Conservation (phyloP, 2,797 vertebrate genomes). For the Bryconaethiops microstoma region DNA sequence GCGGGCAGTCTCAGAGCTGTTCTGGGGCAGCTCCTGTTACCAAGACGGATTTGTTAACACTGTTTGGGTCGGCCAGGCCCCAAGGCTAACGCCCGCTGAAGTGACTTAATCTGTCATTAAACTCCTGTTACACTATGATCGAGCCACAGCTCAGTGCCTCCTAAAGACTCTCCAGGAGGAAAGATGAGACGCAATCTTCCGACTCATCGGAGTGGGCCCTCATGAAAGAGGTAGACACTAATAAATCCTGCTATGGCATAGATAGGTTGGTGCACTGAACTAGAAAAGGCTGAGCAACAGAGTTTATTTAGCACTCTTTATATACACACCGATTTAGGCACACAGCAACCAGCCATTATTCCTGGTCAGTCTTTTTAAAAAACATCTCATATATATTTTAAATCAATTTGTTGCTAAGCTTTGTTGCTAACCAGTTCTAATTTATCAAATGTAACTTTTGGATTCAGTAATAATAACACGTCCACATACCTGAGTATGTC, state of each 20-base stretch:
- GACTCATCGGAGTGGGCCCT: constrained; percentile 70
- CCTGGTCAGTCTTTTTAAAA: background rate
- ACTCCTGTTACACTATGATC: constrained; percentile 81
- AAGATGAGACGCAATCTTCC: constrained; percentile 71
- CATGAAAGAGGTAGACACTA: constrained; percentile 51
- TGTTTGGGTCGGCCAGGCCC: constrained; percentile 76
- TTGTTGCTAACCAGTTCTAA: background rate
- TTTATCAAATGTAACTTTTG: background rate
- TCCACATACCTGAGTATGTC: background rate
- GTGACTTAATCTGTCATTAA: constrained; percentile 86
- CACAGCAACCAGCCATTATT: constrained; percentile 13
- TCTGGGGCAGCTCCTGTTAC: constrained; percentile 80
- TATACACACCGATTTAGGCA: constrained; percentile 3
- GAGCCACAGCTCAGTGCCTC: constrained; percentile 67
- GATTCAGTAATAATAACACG: background rate
- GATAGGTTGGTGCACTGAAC: constrained; percentile 28
- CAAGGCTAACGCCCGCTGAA: constrained; percentile 73
- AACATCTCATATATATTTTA: background rate
- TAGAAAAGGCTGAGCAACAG: constrained; percentile 12
- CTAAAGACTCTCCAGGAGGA: constrained; percentile 68
- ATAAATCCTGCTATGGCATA: constrained; percentile 47
- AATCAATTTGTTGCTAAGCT: background rate
- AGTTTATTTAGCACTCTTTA: constrained; percentile 21
- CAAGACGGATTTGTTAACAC: constrained; percentile 85
- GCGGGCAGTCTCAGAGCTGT: constrained; percentile 52